Base-by-base conservation (phyloP, 2,888 invertebrate genomes). In the Limenitis camilla region DNA sequence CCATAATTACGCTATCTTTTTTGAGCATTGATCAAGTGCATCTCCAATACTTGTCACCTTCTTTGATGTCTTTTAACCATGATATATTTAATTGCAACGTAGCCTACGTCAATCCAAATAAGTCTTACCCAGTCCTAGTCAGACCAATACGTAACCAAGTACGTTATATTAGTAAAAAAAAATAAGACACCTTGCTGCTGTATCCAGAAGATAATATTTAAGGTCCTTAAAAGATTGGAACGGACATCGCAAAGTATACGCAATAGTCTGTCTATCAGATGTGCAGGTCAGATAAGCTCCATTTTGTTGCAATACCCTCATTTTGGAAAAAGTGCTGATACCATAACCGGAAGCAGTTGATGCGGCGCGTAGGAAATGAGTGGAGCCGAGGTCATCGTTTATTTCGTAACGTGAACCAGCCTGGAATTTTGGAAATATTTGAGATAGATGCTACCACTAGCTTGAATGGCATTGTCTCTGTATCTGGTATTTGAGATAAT, bases 321-420 rank as follows among this genome's bases (percentile, higher is more conserved):
- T 91, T 65, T 96, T 93, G 27, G 90, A 91, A 78, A 94, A 96
- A 6, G 88, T 85, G 6, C 89, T 82, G 7, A 91, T 89, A 27
- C 90, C 88, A 58, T 89, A 88, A 4, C 95, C 94, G 9, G 92
- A 90, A 40, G 93, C 79, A 5, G 93, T 91, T n/a, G 95, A 92
- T 40, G 91, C 89, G 46, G 92, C 88, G 48, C 98, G 91, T 27
- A 98, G 72, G 64, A 93, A 85, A 81, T 98, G 97, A 2, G 91
- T 85, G 0, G 91, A 89, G 19, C 98, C 98, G 54, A 91, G 82
- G 52, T 91, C 92, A 1, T 92, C 91, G 27, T 91, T 88, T 0
- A 81, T 80, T 80, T 99, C 98, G 77, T 93, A 92, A 9, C 98
- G 92, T 7, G 96, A 91, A 9, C 98, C 98, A 67, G 92, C 93